phyloP scores from a whole-genome alignment of 2,888 invertebrate genomes.

The Proisotoma minuta region DNA sequence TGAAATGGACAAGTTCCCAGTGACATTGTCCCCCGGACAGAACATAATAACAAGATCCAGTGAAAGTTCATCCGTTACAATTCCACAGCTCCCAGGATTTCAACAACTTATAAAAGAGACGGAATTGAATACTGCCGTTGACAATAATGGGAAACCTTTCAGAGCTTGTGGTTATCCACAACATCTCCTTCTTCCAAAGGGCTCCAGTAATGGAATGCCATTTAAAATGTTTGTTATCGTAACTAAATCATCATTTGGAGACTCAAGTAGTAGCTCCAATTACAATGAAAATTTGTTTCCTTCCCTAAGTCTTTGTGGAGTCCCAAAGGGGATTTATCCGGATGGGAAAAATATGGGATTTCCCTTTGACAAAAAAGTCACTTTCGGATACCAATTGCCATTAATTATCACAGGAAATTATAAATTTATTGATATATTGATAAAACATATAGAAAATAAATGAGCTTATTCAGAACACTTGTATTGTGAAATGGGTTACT shows the following conservation, averaged over 20 bases:
- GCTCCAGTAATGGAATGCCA: slow-evolving; percentile 35
- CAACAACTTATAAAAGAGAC: slow-evolving; percentile 52
- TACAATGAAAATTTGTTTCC: slow-evolving; percentile 22
- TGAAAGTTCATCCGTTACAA: slow-evolving; percentile 64
- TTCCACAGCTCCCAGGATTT: slow-evolving; percentile 61
- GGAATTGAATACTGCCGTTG: background rate
- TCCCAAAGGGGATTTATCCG: slow-evolving; percentile 50
- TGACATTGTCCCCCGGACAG: slow-evolving; percentile 53
- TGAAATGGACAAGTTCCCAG: slow-evolving; percentile 45
- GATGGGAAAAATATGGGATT: slow-evolving; percentile 35
- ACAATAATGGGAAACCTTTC: slow-evolving; percentile 50
- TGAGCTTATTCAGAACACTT: background rate
- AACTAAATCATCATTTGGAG: slow-evolving; percentile 20
- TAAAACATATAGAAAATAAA: background rate
- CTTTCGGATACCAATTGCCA: background rate
- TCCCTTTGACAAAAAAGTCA: slow-evolving; percentile 30
- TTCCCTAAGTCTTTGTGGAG: slow-evolving; percentile 40
- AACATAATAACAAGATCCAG: slow-evolving; percentile 53
- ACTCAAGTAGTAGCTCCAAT: slow-evolving; percentile 40
- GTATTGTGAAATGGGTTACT: no score
- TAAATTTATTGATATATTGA: background rate
- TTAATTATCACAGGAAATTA: background rate
- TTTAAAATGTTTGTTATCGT: slow-evolving; percentile 40
- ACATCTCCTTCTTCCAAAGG: slow-evolving; percentile 44
- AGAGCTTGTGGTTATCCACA: slow-evolving; percentile 41